A percentile compares a stretch with the other conserved stretches of the same genome.
phyloP scores from a whole-genome alignment of 2,113 vertebrate species.

The Cheilinus undulatus region DNA sequence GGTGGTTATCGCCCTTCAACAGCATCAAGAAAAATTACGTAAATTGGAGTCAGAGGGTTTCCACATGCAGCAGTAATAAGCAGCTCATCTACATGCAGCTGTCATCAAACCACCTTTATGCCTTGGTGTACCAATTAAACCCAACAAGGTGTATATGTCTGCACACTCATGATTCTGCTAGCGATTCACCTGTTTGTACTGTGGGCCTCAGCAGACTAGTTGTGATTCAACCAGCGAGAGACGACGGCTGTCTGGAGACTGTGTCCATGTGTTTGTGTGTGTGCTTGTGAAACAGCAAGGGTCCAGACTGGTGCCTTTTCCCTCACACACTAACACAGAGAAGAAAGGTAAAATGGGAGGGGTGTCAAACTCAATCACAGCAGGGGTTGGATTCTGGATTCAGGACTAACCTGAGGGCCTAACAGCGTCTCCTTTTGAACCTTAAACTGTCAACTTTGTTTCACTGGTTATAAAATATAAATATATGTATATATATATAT shows the following conservation, averaged over 20 bases:
- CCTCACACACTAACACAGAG: neutral
- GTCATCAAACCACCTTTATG: constrained; percentile 48
- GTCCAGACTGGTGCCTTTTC: neutral
- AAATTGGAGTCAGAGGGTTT: constrained; percentile 41
- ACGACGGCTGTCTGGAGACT: neutral
- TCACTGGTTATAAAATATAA: too few relatives aligned
- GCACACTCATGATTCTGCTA: constrained; percentile 26
- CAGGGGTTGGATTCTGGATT: too few relatives aligned
- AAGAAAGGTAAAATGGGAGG: constrained; percentile 15
- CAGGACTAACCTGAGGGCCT: too few relatives aligned
- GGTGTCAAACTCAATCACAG: too few relatives aligned
- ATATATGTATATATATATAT: too few relatives aligned
- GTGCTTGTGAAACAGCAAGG: neutral
- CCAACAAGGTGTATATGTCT: constrained; percentile 38
- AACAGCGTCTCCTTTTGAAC: too few relatives aligned
- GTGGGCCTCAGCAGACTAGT: constrained; percentile 21
- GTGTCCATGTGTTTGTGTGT: neutral
- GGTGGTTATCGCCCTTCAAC: constrained; percentile 19
- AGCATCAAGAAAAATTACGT: constrained; percentile 30
- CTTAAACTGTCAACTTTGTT: too few relatives aligned
- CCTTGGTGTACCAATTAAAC: constrained; percentile 60
- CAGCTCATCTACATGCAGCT: constrained; percentile 40
- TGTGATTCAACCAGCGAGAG: constrained; percentile 16
- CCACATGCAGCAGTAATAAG: constrained; percentile 27
- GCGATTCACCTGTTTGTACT: constrained; percentile 42